A percentile compares a stretch with the other conserved stretches of the same genome.
phyloP scores from a whole-genome alignment of 2,113 vertebrate species.

The Muntiacus reevesi region DNA sequence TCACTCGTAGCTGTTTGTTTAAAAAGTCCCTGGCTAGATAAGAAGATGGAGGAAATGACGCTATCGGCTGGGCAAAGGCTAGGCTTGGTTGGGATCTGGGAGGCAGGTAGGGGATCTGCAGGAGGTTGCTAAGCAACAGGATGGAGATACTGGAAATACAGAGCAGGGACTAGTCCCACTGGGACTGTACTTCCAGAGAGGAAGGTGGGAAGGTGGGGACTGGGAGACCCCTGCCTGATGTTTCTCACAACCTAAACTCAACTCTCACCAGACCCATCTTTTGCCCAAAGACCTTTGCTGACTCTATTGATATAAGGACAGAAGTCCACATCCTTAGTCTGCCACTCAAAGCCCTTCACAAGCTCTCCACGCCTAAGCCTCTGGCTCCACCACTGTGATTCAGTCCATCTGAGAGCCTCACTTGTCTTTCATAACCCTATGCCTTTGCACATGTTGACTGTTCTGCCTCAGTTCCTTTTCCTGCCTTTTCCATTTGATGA shows the following conservation, averaged over 20 bases:
- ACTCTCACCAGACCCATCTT: background rate
- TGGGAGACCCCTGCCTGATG: background rate
- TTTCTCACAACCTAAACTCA: background rate
- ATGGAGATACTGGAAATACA: background rate
- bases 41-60: background rate
- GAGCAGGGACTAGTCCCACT: background rate
- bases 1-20: background rate
- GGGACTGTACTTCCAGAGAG: background rate
- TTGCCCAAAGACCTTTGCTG: background rate
- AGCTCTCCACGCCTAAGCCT: background rate
- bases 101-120: background rate
- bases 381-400: background rate
- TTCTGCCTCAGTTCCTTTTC: background rate
- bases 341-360: background rate
- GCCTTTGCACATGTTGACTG: background rate
- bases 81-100: background rate
- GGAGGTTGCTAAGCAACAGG: background rate
- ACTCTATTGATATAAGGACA: background rate
- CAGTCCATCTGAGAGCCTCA: background rate
- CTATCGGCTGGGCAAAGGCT: background rate
- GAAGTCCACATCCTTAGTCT: background rate
- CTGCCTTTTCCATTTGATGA: background rate
- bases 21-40: background rate
- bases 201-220: background rate
- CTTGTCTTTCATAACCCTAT: background rate